Conservation (phyloP, 2,888 invertebrate species). For the Agrotis ipsilon region DNA sequence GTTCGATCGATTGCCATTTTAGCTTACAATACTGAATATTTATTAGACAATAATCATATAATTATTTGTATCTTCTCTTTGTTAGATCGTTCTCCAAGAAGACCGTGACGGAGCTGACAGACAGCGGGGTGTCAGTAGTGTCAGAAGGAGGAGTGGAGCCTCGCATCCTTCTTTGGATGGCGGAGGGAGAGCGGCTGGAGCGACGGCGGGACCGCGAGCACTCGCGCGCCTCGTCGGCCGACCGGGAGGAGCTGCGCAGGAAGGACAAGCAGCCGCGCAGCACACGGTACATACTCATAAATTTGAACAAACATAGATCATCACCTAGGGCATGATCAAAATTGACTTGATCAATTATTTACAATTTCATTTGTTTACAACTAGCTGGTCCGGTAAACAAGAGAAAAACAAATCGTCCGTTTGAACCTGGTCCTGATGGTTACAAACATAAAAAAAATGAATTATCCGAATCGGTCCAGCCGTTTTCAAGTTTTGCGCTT, state of each 20-base stretch:
- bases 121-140: conserved; percentile 91
- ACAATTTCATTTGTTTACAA: too few relatives aligned
- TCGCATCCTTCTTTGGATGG: conserved; percentile 84
- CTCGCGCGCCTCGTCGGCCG: conserved; percentile 76
- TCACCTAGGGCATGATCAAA: too few relatives aligned
- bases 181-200: conserved; percentile 72
- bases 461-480: too few relatives aligned
- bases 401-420: too few relatives aligned
- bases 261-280: conserved; percentile 64
- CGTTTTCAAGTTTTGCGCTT: too few relatives aligned
- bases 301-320: too few relatives aligned
- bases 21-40: too few relatives aligned
- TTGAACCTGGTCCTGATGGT: too few relatives aligned
- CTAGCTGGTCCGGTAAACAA: too few relatives aligned
- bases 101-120: conserved; percentile 93
- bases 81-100: conserved; percentile 92
- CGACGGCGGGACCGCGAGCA: conserved; percentile 63
- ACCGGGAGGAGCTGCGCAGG: conserved; percentile 74
- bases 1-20: too few relatives aligned
- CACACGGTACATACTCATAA: conserved; percentile 11
- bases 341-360: too few relatives aligned
- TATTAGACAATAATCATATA: neutral
- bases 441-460: too few relatives aligned
- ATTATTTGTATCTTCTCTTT: rapidly evolving
- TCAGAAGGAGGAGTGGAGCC: conserved; percentile 54